Base-by-base conservation (phyloP, 2,888 invertebrate species). In the Acleris cristana region DNA sequence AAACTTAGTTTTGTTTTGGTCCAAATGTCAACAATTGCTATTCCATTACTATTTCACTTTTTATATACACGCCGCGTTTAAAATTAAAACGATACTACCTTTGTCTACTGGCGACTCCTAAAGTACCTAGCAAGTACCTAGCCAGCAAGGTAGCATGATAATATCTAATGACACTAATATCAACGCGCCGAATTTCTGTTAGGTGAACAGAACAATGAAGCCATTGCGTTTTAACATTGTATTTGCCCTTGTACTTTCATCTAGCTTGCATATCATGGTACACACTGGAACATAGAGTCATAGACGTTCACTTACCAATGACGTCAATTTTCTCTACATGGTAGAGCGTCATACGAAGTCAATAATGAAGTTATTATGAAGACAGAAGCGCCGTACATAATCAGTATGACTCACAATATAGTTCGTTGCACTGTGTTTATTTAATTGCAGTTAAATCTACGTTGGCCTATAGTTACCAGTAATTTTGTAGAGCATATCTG, bases 271-370 rank as follows among this genome's bases (percentile, higher is more conserved):
- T 19, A 44, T 19, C n/a, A 57, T 52, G 45, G 52, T 45, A 52
- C 19, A 21, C 4, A 6, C 19, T 34, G 8, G 40, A 7, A 40
- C 56, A n/a, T 59, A 52, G 52, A 52, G 51, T 55, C 51, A 56
- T 66, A 19, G 19, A 61, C 40, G 58, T 48, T 48, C 48, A 57
- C 57, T 57, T 16, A 18, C 48, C 18, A 34, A 5, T 66, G 66
- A 67, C 67, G 67, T 63, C 67, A 63, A 67, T 58, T 67, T 58
- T 67, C 62, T 63, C 23, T 63, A 67, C 62, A 63, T 52, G 62
- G 62, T 49, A 54, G 62, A 48, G 40, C 48, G 26, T 58, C 58
- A 21, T 60, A 16, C 59, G 34, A 34, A 30, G 51, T 48, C 48
- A 18, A 26, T 26, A 34, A 59, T 18, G 51, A 51, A 60, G 48